Percentiles rank a stretch among this genome's conserved stretches.
These are phyloP conservation scores for Lagria hirta DNA, from an alignment of 2,888 invertebrate genomes.

Conservation along the genomic window DNA sequence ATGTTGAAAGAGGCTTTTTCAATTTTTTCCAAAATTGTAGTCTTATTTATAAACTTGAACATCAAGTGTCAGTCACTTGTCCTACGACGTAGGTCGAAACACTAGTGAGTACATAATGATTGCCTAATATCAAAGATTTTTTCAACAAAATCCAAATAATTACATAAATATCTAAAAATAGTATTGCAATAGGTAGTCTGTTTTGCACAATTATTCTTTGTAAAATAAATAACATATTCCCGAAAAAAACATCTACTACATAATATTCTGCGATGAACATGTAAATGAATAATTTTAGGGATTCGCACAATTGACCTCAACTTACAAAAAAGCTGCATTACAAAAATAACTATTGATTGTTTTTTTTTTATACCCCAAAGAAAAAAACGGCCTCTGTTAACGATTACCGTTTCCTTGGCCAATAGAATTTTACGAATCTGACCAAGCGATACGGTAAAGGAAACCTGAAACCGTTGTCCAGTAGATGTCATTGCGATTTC, in stretches of 20 bases:
- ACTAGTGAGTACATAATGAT: constrained; percentile 8
- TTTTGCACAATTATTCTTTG: constrained; percentile 12
- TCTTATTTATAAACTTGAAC: constrained; percentile 20
- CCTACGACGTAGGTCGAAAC: constrained; percentile 13
- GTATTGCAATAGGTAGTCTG: constrained; percentile 20
- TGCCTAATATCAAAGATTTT: constrained; percentile 14
- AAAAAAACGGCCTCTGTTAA: constrained; percentile 4
- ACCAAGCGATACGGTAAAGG: constrained; percentile 41
- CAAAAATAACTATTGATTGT: constrained; percentile 28
- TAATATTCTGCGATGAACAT: constrained; percentile 10
- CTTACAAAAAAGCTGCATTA: constrained; percentile 20
- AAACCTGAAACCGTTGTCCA: constrained; percentile 51
- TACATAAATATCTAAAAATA: constrained; percentile 2
- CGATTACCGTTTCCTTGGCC: constrained; percentile 55
- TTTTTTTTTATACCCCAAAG: constrained; percentile 3
- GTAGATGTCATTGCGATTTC: constrained; percentile 80
- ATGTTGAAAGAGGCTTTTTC: constrained; percentile 18
- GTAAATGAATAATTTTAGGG: constrained; percentile 10
- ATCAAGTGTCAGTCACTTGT: constrained; percentile 18
- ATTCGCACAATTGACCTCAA: constrained; percentile 16
- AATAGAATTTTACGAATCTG: constrained; percentile 44
- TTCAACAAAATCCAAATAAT: constrained; percentile 11
- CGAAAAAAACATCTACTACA: constrained; percentile 11
- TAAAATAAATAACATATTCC: constrained; percentile 11
- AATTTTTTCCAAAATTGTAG: too few relatives aligned